Conservation (phyloP, 2,797 vertebrate genomes). For the Spinibarbus caldwelli region DNA sequence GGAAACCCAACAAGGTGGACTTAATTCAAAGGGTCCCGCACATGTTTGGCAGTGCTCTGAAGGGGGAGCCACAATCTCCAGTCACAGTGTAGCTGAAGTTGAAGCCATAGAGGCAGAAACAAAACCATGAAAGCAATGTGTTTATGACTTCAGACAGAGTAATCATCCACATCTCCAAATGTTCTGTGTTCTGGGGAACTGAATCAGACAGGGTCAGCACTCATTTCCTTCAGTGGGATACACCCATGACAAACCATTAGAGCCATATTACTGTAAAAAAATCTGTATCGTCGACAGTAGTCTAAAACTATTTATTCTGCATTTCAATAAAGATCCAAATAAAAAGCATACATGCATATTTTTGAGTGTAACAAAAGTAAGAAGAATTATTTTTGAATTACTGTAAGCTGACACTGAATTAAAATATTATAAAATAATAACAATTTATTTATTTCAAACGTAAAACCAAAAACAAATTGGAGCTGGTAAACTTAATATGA, state of each 20-base stretch:
- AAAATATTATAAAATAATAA: background rate
- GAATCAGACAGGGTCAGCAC: constrained; percentile 64
- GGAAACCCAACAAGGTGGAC: constrained; percentile 17
- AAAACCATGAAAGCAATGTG: constrained; percentile 39
- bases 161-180: constrained; percentile 78
- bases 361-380: background rate
- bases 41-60: constrained; percentile 31
- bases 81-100: background rate
- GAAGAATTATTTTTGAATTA: background rate
- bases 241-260: constrained; percentile 46
- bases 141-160: constrained; percentile 78
- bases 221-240: constrained; percentile 65
- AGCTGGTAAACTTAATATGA: background rate
- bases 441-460: background rate
- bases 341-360: background rate
- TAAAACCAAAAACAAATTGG: background rate
- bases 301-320: background rate
- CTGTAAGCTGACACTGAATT: background rate
- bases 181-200: constrained; percentile 74
- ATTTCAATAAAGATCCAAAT: background rate
- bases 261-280: constrained; percentile 21
- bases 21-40: constrained; percentile 20
- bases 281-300: background rate
- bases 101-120: background rate
- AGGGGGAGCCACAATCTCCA: constrained; percentile 21